Base-by-base conservation (phyloP, 2,888 invertebrate species). In the Rhimphoctona megacephalus region DNA sequence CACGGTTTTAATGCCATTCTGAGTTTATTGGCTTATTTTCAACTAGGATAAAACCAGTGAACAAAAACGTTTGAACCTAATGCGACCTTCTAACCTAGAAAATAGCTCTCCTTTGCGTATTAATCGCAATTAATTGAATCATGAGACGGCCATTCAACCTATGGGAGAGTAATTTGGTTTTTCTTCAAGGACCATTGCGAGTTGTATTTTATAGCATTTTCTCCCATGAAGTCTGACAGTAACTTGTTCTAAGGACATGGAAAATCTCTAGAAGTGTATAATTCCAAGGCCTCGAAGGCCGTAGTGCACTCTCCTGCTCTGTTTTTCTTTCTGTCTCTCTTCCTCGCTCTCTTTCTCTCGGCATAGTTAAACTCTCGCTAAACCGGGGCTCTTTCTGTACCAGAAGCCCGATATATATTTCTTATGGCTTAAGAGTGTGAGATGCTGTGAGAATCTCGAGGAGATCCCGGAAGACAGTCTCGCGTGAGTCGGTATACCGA, bases 281-380 rank as follows among this genome's bases (percentile, higher is more conserved):
- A 83, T 81, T 77, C 80, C 80, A 86, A 86, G 86, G 83, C 83
- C 80, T 86, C 81, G 86, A 86, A 86, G 83, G 86, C 80, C 86
- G 70, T 49, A 57, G 6, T 22, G 22, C 33, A 39, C 74, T 46
- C 22, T 61, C 33, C n/a, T n/a, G n/a, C 72, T 57, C 69, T 43
- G 52, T 73, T 33, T 76, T 74, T 79, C 80, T 67, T 66, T 74
- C 76, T 57, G 36, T 70, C 57, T 77, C 46, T 33, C 43, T 49
- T 30, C 69, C 22, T 79, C 52, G 43, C 25, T 67, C 77, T 33
- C 67, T n/a, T 17, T 54, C 64, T 64, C 33, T 17, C n/a, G 14
- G 22, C 17, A n/a, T 17, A 33, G 25, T n/a, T n/a, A 72, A 33
- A 33, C 33, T 72, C 52, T 72, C 54, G 30, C 6, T 30, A 61